Evolutionary conservation across 2,797 vertebrate species (phyloP).

Genomic region (Ctenochaetus hawaiiensis): DNA sequence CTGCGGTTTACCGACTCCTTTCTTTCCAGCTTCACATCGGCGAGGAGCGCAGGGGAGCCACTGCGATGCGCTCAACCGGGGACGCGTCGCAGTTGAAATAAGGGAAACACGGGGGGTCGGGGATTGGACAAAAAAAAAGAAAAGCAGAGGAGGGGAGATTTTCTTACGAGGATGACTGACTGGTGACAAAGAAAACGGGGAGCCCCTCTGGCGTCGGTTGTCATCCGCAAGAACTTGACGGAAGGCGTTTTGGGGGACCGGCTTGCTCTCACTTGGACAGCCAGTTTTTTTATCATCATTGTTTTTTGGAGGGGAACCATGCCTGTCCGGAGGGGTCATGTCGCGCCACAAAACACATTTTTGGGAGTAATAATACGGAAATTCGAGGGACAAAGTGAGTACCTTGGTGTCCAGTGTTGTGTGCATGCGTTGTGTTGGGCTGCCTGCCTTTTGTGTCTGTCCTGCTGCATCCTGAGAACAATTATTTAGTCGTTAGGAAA

Average conservation of each 20-base stretch:
- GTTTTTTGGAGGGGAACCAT: conserved; percentile 95
- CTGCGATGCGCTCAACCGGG: conserved; percentile 67
- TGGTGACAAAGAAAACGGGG: conserved; percentile 86
- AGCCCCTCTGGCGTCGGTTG: conserved; percentile 84
- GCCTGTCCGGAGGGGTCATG: conserved; percentile 99
- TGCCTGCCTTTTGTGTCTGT: conserved; percentile 59
- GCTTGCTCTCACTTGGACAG: conserved; percentile 73
- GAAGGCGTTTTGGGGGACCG: conserved; percentile 78
- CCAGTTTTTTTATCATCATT: conserved; percentile 84
- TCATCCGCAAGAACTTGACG: conserved; percentile 75
- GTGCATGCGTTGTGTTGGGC: conserved; percentile 26
- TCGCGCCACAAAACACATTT: conserved; percentile 99
- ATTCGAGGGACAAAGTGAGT: conserved; percentile 99
- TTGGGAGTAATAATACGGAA: conserved; percentile 98
- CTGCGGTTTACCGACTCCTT: conserved; percentile 64
- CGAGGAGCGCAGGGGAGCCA: conserved; percentile 62
- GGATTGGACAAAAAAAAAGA: background rate
- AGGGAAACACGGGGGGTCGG: conserved; percentile 48
- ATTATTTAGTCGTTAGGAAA: conserved; percentile 12
- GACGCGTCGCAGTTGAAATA: conserved; percentile 72
- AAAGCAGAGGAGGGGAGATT: conserved; percentile 68
- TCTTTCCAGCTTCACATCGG: conserved; percentile 53
- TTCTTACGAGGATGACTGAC: conserved; percentile 84
- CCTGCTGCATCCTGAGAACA: conserved; percentile 37
- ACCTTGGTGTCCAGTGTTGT: conserved; percentile 44